Conservation (phyloP, 2,113 vertebrate genomes). For the Embiotoca jacksoni region DNA sequence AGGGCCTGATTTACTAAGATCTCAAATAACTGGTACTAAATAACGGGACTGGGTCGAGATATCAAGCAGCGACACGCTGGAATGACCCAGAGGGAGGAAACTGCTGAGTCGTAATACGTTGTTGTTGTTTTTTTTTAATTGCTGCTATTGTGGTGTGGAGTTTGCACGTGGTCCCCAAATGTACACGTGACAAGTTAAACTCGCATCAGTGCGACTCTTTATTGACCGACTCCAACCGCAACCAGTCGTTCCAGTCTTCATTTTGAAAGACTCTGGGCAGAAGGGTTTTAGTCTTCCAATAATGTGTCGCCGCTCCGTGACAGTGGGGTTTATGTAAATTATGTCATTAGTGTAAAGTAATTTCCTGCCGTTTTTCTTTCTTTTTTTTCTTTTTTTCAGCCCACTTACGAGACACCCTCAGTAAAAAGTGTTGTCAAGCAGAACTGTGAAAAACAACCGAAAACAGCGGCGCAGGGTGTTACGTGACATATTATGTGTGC, state of each 20-base stretch:
- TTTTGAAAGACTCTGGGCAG: not conserved
- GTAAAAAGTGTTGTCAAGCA: slow-evolving; percentile 40
- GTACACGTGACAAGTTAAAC: not conserved
- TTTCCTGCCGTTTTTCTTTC: slow-evolving; percentile 31
- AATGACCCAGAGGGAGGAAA: too few relatives aligned
- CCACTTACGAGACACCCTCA: slow-evolving; percentile 44
- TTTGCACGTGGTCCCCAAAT: not conserved
- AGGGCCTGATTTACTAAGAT: too few relatives aligned
- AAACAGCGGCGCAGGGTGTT: slow-evolving; percentile 40
- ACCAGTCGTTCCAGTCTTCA: too few relatives aligned
- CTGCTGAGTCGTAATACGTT: too few relatives aligned
- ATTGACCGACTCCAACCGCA: too few relatives aligned
- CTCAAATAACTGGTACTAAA: too few relatives aligned
- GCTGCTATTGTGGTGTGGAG: too few relatives aligned
- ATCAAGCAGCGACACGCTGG: too few relatives aligned
- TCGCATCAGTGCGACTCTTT: not conserved
- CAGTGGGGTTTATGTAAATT: slow-evolving; percentile 36
- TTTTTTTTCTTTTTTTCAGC: slow-evolving; percentile 63
- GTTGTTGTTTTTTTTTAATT: too few relatives aligned
- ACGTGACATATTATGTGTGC: slow-evolving; percentile 52
- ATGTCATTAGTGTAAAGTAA: slow-evolving; percentile 47
- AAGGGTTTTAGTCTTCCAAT: not conserved
- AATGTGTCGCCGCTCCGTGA: slow-evolving; percentile 5
- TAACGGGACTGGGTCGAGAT: too few relatives aligned
- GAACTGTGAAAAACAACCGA: slow-evolving; percentile 53